Percentiles rank a stretch among this genome's conserved stretches.
phyloP scores from a whole-genome alignment of 1,140 invertebrate species.

The Zaprionus lachaisei region DNA sequence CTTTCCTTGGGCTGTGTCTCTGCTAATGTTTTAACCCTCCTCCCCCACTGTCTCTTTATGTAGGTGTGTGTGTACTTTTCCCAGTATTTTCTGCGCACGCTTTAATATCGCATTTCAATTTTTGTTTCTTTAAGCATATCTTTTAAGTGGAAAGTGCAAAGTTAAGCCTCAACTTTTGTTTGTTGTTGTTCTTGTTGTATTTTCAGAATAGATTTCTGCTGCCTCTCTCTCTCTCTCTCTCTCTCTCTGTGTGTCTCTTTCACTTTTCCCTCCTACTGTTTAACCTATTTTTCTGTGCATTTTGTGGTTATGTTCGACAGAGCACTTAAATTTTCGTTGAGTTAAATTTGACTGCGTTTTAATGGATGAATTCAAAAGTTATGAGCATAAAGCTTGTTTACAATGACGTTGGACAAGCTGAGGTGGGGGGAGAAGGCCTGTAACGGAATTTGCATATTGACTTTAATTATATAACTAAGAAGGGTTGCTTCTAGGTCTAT shows the following conservation, averaged over 20 bases:
- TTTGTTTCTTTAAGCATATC: slow-evolving; percentile 23
- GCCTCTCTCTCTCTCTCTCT: neutral
- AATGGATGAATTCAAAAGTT: neutral
- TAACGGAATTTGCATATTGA: neutral
- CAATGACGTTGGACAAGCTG: neutral
- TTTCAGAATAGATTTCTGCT: neutral
- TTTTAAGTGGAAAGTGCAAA: slow-evolving; percentile 24
- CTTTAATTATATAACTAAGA: neutral
- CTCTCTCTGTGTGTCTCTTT: neutral
- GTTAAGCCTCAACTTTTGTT: slow-evolving; percentile 9
- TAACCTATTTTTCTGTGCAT: slow-evolving; percentile 9
- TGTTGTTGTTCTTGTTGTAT: neutral
- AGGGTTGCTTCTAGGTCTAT: no score
- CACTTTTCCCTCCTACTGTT: slow-evolving; percentile 4
- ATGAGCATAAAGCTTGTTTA: slow-evolving; percentile 3
- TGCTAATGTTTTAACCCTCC: neutral
- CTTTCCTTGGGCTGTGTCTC: slow-evolving; percentile 40
- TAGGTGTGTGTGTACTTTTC: slow-evolving; percentile 2
- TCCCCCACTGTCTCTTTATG: neutral
- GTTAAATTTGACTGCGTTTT: slow-evolving; percentile 9
- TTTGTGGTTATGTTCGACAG: neutral
- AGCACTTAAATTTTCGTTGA: slow-evolving; percentile 1
- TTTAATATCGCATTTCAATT: slow-evolving; percentile 28
- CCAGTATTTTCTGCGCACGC: neutral
- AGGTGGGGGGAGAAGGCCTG: neutral